phyloP scores from a whole-genome alignment of 2,797 vertebrate species.

The Microtus obscurus region DNA sequence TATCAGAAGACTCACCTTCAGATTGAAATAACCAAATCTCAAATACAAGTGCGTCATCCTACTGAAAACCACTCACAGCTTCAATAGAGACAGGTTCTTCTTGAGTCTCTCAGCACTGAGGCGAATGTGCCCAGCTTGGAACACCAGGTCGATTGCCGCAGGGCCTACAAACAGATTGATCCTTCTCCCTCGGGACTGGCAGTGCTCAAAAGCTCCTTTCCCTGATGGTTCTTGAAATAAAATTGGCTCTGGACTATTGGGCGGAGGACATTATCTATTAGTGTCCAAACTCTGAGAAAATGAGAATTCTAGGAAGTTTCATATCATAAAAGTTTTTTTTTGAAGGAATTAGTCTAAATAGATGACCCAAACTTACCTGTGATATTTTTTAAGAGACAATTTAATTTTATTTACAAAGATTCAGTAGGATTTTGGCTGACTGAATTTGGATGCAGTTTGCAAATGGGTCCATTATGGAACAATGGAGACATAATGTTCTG shows the following conservation, averaged over 20 bases:
- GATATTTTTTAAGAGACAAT: neutral
- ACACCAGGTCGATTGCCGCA: neutral
- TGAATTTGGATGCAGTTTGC: constrained; percentile 25
- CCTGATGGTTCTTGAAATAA: constrained; percentile 13
- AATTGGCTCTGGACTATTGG: neutral
- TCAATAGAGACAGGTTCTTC: neutral
- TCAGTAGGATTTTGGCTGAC: constrained; percentile 31
- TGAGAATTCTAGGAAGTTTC: constrained; percentile 15
- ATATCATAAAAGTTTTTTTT: neutral
- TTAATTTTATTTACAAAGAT: constrained; percentile 49
- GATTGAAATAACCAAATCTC: neutral
- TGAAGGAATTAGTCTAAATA: neutral
- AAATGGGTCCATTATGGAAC: constrained; percentile 14
- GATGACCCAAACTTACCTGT: constrained; percentile 3
- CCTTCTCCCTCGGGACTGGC: neutral
- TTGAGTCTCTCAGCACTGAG: neutral
- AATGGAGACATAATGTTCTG: constrained; percentile 1
- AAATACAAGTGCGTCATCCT: neutral
- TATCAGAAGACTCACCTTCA: neutral
- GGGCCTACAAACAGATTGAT: neutral
- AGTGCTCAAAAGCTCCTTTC: neutral
- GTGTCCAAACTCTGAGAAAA: constrained; percentile 47
- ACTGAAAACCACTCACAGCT: neutral
- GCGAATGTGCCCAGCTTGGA: neutral
- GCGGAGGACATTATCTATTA: neutral